Base-by-base conservation (phyloP, 2,797 vertebrate genomes). In the Ispidina picta region DNA sequence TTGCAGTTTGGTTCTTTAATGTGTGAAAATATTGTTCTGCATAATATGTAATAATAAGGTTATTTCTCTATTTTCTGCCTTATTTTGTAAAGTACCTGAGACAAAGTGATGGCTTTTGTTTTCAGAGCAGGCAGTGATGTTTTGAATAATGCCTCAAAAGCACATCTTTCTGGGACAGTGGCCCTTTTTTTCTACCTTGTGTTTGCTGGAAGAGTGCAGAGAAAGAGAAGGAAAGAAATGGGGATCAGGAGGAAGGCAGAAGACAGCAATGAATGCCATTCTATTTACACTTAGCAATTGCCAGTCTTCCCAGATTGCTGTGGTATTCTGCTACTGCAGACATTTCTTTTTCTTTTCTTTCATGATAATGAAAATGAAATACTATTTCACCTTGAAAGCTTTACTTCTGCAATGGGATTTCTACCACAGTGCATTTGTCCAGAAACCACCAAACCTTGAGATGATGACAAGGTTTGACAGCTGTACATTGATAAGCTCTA, bases 301-400 rank as follows among this genome's bases (percentile, higher is more conserved):
- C 72, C 8, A 35, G n/a, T 74, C 69, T 85, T 84, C 80, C 79
- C 25, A 15, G 86, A 81, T 29, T 80, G 58, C 71, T 74, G 43
- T 86, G 65, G 43, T 22, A 37, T 74, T 92, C 86, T 91, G 54
- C 68, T 74, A 2, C 73, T 83, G 33, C 21, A 90, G 86, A 48
- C 18, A 22, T 93, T 92, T 89, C 81, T 71, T 88, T 80, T 78
- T 70, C 35, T 82, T 92, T 89, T 93, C 43, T 92, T 83, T 84
- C 49, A 49, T 82, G 37, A 59, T 75, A 87, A 95, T 90, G 82
- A 92, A 95, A 94, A 73, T 81, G 62, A 92, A 96, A 83, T 79
- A 66, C 37, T 92, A 46, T 77, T 94, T 95, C 63, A 93, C 66
- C 79, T 94, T 91, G 73, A 96, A 88, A 95, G 83, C 81, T 82